Conservation (phyloP, 2,888 invertebrate genomes). For the Gryllus longicercus region DNA sequence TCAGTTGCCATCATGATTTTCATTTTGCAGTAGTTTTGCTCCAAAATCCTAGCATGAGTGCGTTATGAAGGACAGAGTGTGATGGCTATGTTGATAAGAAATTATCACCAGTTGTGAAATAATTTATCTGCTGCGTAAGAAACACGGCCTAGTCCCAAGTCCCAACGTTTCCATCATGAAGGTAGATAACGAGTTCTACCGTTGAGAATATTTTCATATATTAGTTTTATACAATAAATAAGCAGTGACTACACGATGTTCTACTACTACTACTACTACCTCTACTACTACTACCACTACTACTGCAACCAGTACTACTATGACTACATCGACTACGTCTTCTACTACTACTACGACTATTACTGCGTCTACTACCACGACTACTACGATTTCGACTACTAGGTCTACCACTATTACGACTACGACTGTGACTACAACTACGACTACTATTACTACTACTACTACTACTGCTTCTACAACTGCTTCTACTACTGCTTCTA, state of each 20-base stretch:
- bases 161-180: too few species aligned
- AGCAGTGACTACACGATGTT: background rate
- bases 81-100: too few species aligned
- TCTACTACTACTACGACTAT: conserved; percentile 22
- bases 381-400: conserved; percentile 20
- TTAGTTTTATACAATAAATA: too few species aligned
- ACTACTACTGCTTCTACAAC: conserved; percentile 19
- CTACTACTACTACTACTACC: conserved; percentile 21
- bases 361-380: conserved; percentile 21
- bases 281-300: conserved; percentile 20
- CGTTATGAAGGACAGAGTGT: too few species aligned
- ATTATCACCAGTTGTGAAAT: too few species aligned
- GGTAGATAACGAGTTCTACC: too few species aligned
- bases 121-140: too few species aligned
- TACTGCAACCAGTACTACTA: conserved; percentile 12
- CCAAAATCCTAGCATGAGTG: too few species aligned
- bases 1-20: too few species aligned
- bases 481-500: conserved; percentile 19
- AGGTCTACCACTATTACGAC: conserved; percentile 17
- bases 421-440: background rate
- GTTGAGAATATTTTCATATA: too few species aligned
- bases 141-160: too few species aligned
- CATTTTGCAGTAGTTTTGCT: too few species aligned
- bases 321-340: background rate
- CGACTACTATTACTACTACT: conserved; percentile 17